phyloP scores from a whole-genome alignment of 1,140 invertebrate species.

The Bombus picipes region DNA sequence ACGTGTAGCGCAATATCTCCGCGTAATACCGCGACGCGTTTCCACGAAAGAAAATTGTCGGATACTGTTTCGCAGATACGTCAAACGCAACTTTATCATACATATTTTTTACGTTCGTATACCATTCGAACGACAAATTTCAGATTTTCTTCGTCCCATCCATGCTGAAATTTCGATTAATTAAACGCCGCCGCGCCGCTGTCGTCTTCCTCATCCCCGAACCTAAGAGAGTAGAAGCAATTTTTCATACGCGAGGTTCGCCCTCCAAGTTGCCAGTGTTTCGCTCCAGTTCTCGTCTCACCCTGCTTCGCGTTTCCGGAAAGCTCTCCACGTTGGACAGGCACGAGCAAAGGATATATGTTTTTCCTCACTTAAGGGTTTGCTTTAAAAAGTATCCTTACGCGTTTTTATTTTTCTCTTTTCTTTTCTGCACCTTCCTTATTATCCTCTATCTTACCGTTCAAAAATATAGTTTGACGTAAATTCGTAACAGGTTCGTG shows the following conservation, averaged over 20 bases:
- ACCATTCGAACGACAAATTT: slow-evolving; percentile 1
- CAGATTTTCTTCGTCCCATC: not conserved
- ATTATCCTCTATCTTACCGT: not conserved
- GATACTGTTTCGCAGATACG: not conserved
- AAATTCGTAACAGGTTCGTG: not conserved
- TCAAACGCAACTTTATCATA: not conserved
- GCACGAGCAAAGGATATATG: not conserved
- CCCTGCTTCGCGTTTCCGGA: not conserved
- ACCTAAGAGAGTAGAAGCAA: not conserved
- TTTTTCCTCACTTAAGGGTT: not conserved
- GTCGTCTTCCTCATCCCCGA: not conserved
- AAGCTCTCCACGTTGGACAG: not conserved
- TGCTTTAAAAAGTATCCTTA: not conserved
- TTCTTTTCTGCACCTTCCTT: not conserved
- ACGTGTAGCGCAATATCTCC: slow-evolving; percentile 31
- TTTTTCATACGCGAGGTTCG: slow-evolving; percentile 16
- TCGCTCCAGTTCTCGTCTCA: slow-evolving; percentile 6
- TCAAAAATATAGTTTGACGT: not conserved
- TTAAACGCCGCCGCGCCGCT: slow-evolving; percentile 5
- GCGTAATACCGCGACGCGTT: slow-evolving; percentile 10
- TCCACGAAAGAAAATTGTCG: slow-evolving; percentile 25
- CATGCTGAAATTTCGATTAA: slow-evolving; percentile 9
- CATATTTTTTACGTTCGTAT: not conserved
- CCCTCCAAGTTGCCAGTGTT: slow-evolving; percentile 5
- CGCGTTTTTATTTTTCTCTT: not conserved